Evolutionary conservation across 2,113 vertebrate species (phyloP).

Genomic region (Taurulus bubalis): DNA sequence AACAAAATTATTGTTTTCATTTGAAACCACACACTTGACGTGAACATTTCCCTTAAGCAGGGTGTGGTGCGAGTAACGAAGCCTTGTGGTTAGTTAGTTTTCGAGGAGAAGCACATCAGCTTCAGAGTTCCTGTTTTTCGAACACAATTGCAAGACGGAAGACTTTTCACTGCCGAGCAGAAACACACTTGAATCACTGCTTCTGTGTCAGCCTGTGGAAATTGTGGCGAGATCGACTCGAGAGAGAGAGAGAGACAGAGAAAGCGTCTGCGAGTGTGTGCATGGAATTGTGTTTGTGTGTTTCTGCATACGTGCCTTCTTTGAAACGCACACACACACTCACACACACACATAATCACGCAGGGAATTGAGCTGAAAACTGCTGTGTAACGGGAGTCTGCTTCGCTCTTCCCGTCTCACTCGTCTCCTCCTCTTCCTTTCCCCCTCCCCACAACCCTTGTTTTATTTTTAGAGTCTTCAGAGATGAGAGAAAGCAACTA

Average conservation of each 20-base stretch:
- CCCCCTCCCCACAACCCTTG: conserved; percentile 26
- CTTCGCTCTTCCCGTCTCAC: conserved; percentile 31
- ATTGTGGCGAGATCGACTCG: conserved; percentile 24
- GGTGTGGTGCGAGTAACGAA: background rate
- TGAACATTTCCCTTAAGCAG: background rate
- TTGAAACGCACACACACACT: conserved; percentile 13
- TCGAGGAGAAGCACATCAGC: conserved; percentile 10
- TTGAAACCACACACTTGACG: background rate
- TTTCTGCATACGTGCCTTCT: conserved; percentile 38
- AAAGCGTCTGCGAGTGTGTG: background rate
- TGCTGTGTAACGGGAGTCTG: conserved; percentile 71
- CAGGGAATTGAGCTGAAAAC: conserved; percentile 60
- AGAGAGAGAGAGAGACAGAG: conserved; percentile 34
- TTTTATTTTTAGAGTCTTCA: conserved; percentile 77
- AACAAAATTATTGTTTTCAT: background rate
- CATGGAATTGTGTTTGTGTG: conserved; percentile 30
- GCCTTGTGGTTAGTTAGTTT: background rate
- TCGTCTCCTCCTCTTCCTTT: conserved; percentile 25
- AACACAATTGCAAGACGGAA: conserved; percentile 26
- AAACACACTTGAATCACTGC: conserved; percentile 11
- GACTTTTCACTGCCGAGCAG: conserved; percentile 20
- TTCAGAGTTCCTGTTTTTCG: conserved; percentile 28
- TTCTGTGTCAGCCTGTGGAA: conserved; percentile 33
- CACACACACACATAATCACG: conserved; percentile 23
- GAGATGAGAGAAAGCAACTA: conserved; percentile 71